These are phyloP conservation scores for Drosophila melanogaster DNA, from an alignment of 1,140 invertebrate species.

Conservation along the genomic window DNA sequence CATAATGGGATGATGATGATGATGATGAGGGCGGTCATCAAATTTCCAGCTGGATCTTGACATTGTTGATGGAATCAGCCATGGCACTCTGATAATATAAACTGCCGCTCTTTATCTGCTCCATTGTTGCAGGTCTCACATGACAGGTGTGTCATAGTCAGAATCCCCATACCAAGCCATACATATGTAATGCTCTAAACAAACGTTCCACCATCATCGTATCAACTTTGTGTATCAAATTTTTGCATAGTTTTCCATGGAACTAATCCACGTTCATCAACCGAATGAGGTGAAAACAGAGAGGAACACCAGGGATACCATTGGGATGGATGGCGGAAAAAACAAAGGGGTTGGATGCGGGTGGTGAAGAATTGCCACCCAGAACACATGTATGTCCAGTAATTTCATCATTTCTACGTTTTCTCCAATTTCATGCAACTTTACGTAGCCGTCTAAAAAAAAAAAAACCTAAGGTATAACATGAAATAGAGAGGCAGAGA, in stretches of 20 bases:
- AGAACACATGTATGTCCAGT: conserved; percentile 67
- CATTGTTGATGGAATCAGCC: conserved; percentile 21
- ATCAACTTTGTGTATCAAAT: conserved; percentile 56
- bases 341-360: background rate
- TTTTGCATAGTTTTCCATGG: conserved; percentile 62
- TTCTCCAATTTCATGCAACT: conserved; percentile 77
- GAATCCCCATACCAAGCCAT: conserved; percentile 3
- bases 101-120: conserved; percentile 21
- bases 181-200: background rate
- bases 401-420: conserved; percentile 81
- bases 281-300: background rate
- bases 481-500: conserved; percentile 21
- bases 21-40: conserved; percentile 1
- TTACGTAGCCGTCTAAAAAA: conserved; percentile 52
- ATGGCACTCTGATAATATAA: conserved; percentile 39
- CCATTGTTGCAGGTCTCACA: conserved; percentile 29
- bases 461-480: conserved; percentile 21
- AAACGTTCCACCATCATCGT: conserved; percentile 2
- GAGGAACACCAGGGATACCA: background rate
- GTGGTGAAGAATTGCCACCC: conserved; percentile 21
- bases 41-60: conserved; percentile 22
- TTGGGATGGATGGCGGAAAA: background rate
- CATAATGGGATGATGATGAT: background rate
- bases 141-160: conserved; percentile 51
- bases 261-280: conserved; percentile 50